Conservation (phyloP, 2,888 invertebrate species). For the Hydrotaea cyrtoneurina region DNA sequence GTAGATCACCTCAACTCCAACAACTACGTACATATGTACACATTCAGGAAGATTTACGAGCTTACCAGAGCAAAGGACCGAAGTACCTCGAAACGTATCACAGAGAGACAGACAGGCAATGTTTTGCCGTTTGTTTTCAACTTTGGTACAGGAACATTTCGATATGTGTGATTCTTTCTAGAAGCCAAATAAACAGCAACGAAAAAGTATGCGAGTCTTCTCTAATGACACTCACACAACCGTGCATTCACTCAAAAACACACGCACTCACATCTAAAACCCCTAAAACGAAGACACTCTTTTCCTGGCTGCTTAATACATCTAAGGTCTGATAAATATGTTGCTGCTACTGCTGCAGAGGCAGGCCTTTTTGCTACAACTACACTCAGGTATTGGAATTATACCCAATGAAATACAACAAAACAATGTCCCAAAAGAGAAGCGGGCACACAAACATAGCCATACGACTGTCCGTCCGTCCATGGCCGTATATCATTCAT, state of each 20-base stretch:
- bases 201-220: not conserved
- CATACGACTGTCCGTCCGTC: no score
- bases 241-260: not conserved
- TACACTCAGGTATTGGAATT: conserved; percentile 46
- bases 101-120: not conserved
- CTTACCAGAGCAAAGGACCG: not conserved
- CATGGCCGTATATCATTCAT: conserved; percentile 21
- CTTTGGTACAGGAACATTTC: not conserved
- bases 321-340: conserved; percentile 10
- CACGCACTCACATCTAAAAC: not conserved
- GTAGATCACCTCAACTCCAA: no score
- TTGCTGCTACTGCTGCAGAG: not conserved
- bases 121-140: no score
- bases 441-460: not conserved
- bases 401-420: not conserved
- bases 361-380: not conserved
- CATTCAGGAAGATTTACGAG: not conserved
- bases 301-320: not conserved
- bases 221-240: not conserved
- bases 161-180: not conserved
- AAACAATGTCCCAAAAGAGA: conserved; percentile 27
- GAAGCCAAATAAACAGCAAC: conserved; percentile 3
- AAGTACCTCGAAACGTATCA: not conserved
- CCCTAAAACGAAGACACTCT: not conserved
- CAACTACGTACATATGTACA: not conserved